Percentiles rank a stretch among this genome's conserved stretches.
These are phyloP conservation scores for Alloplasta piceator DNA, from an alignment of 2,888 invertebrate genomes.

Conservation along the genomic window DNA sequence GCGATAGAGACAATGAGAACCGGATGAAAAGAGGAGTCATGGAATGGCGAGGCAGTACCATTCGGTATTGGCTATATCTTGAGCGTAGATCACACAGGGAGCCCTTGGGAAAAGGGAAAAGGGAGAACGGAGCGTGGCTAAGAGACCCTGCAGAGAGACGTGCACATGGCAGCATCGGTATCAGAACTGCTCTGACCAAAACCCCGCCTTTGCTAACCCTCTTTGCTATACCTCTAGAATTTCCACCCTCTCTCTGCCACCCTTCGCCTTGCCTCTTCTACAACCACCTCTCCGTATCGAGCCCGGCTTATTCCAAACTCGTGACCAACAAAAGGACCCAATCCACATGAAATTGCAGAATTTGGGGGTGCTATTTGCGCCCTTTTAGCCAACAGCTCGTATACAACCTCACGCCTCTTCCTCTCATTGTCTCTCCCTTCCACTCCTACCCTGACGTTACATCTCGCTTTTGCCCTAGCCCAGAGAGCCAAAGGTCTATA, in stretches of 20 bases:
- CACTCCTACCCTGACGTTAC: not conserved
- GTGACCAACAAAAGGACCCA: too few relatives aligned
- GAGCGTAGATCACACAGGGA: slow-evolving; percentile 74
- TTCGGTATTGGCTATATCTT: slow-evolving; percentile 80
- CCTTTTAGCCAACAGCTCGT: not conserved
- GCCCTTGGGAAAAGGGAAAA: slow-evolving; percentile 70
- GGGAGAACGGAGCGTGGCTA: slow-evolving; percentile 30
- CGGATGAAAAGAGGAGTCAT: slow-evolving; percentile 67
- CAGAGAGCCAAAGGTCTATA: slow-evolving; percentile 81
- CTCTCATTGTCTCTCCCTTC: slow-evolving; percentile 18
- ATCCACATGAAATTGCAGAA: too few relatives aligned
- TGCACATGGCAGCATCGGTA: slow-evolving; percentile 34
- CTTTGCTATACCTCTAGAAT: slow-evolving; percentile 46
- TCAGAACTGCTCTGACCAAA: slow-evolving; percentile 45
- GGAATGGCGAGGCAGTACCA: slow-evolving; percentile 70
- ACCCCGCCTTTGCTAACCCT: slow-evolving; percentile 56
- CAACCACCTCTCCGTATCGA: slow-evolving; percentile 51
- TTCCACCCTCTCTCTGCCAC: slow-evolving; percentile 33
- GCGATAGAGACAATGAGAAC: slow-evolving; percentile 28
- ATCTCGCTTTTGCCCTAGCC: slow-evolving; percentile 53
- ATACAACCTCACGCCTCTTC: slow-evolving; percentile 51
- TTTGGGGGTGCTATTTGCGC: too few relatives aligned
- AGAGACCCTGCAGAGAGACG: slow-evolving; percentile 42
- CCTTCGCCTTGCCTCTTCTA: slow-evolving; percentile 21
- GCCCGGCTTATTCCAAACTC: not conserved